Evolutionary conservation across 2,113 vertebrate genomes (phyloP).

Genomic region (Chloebia gouldiae): DNA sequence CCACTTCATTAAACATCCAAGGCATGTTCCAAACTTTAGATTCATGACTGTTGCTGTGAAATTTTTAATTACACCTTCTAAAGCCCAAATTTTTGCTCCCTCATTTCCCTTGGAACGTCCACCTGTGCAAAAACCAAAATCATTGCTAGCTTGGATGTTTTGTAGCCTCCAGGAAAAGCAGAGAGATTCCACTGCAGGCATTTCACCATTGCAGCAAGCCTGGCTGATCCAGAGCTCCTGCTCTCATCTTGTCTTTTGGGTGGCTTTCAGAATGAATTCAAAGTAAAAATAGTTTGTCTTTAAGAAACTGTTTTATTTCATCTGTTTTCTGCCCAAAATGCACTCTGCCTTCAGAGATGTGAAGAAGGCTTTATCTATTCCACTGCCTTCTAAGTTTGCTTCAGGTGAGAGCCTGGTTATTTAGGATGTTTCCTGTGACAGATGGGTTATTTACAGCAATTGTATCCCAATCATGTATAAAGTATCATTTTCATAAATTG

Average conservation of each 20-base stretch:
- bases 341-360: background rate
- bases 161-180: background rate
- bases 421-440: background rate
- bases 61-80: background rate
- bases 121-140: background rate
- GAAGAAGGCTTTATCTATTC: background rate
- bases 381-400: background rate
- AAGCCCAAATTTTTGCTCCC: background rate
- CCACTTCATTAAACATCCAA: background rate
- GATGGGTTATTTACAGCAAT: background rate
- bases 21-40: background rate
- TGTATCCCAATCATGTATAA: background rate
- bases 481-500: background rate
- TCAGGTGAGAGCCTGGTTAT: background rate
- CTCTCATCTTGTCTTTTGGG: background rate
- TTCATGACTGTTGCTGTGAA: background rate
- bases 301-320: background rate
- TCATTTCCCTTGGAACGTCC: background rate
- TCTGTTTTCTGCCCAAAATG: background rate
- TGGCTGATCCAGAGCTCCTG: background rate
- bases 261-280: background rate
- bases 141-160: background rate
- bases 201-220: background rate
- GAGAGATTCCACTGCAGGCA: background rate
- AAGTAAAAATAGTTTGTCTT: background rate